Evolutionary conservation across 2,888 invertebrate genomes (phyloP), one percentile per base, ranked within the genome.

Genomic region (Brassicogethes aeneus): DNA sequence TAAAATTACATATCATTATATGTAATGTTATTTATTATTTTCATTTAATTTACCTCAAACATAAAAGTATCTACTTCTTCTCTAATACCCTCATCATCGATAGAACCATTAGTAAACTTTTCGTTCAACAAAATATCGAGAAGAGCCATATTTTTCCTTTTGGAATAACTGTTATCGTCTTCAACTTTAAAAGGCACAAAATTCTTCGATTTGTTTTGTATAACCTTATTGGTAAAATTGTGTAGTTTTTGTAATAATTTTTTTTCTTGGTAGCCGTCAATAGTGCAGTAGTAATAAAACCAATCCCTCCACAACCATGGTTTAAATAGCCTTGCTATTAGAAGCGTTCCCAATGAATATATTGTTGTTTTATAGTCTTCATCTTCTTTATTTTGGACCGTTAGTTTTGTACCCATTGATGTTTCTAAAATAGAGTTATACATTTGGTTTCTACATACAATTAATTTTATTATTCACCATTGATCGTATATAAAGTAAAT

Each of bases 51-150:
- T 30, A 45, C 45, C 38, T 45, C 45, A 36, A 45, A 45, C 23
- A 23, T 23, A 23, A 23, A 23, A 5, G 23, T 23, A 23, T 23
- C 23, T 7, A 23, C 23, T 10, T 23, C 23, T 23, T 23, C 23
- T 10, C 23, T 5, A 23, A 23, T 23, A 7, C 23, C 23, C 10
- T 45, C 45, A 16, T 40, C 36, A 17, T 45, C 45, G 14, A 45
- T 43, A 14, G 30, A 16, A 16, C 37, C 45, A 5, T 37, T 34
- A 2, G 37, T 12, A 17, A 35, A 29, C 15, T 40, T 43, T 2
- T 39, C 43, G 14, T 35, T 15, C 40, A 45, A 31, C 15, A 45
- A 12, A 8, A 45, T 17, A 34, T 45, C 45, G 8, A 45, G 15
- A 36, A 45, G 17, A 34, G 42, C 30, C 16, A 39, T 34, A 10